Base-by-base conservation (phyloP, 2,113 vertebrate genomes). In the Meles meles region DNA sequence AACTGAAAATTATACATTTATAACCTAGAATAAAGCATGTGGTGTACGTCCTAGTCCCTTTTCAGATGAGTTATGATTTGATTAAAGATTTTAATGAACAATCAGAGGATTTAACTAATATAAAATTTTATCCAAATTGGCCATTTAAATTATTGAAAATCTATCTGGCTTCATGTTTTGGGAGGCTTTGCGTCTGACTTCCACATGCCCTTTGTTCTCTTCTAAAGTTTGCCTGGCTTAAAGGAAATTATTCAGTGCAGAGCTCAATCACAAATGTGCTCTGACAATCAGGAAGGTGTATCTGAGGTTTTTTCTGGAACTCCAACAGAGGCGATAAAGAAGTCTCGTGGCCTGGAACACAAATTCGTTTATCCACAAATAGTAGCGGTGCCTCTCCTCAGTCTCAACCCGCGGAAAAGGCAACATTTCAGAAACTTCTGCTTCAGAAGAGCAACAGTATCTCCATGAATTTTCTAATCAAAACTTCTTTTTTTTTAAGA, bases 1-100 rank as follows among this genome's bases (percentile, higher is more conserved):
- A 97, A 97, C 95, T 93, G 42, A 95, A 94, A 98, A 98, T 98
- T 98, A 95, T 86, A 89, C 88, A 97, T 96, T 91, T 97, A 96
- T 94, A 94, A 89, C 34, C 93, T 84, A 82, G 85, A 94, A 92
- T 94, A 96, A 98, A 92, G 94, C 84, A 93, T 86, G 77, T 93
- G 87, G 90, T 96, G 3, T 96, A 88, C 93, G 82, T 93, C 97
- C 94, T 12, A 74, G 59, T 94, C 67, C 84, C 63, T 94, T 96
- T 96, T 88, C 94, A 93, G 57, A 96, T 98, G 90, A 92, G 57
- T 98, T 96, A 52, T 92, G 18, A 89, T 97, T 97, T 94, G 77
- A 83, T 97, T 98, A 94, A 98, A 89, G 97, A 90, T 81, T 25
- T 20, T 90, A 25, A 91, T 97, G 98, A 98, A 97, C 21, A 94